Evolutionary conservation across 2,888 invertebrate species (phyloP).

Genomic region (Ectemnius continuus): DNA sequence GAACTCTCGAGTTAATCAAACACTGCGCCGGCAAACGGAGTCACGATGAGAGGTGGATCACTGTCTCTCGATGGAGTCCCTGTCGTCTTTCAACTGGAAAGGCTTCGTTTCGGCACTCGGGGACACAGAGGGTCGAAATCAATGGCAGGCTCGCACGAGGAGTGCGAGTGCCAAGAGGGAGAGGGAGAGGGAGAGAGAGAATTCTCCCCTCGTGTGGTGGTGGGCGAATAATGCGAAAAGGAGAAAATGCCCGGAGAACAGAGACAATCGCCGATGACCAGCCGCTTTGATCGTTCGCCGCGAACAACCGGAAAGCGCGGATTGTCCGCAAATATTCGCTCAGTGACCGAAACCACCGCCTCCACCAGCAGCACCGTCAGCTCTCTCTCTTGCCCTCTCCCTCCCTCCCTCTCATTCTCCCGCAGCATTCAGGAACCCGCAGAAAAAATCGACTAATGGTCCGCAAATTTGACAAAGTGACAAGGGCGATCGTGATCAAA

Average conservation of each 20-base stretch:
- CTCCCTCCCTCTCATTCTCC: no score
- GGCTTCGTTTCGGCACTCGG: neutral
- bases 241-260: constrained; percentile 21
- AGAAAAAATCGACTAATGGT: constrained; percentile 29
- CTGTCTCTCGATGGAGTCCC: no score
- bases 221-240: constrained; percentile 7
- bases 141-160: neutral
- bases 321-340: constrained; percentile 25
- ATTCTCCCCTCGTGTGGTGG: no score
- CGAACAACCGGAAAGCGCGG: constrained; percentile 18
- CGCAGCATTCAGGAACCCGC: neutral
- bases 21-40: no score
- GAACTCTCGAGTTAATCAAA: no score
- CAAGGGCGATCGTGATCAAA: constrained; percentile 13
- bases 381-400: neutral
- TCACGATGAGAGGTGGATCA: no score
- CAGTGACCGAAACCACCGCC: neutral
- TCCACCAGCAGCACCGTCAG: neutral
- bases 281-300: constrained; percentile 42
- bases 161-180: neutral
- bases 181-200: no score
- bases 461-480: constrained; percentile 21
- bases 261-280: neutral
- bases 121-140: neutral
- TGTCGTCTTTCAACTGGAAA: no score